Evolutionary conservation across 2,888 invertebrate genomes (phyloP).

Genomic region (Iselma pallidipennis): DNA sequence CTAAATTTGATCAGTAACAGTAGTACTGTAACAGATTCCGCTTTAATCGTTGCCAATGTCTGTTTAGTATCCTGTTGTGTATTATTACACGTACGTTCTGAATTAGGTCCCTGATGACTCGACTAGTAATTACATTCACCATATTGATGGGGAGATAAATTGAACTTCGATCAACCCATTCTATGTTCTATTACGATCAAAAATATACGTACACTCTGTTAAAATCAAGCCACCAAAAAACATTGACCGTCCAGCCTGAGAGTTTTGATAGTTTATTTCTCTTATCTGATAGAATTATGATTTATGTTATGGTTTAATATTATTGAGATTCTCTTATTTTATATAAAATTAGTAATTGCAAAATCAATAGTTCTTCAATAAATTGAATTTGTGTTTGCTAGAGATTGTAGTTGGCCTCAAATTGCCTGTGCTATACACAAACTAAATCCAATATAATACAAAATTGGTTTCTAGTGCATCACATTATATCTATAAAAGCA

Average conservation of each 20-base stretch:
- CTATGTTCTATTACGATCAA: constrained; percentile 36
- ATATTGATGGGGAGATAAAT: constrained; percentile 49
- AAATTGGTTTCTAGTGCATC: too few relatives aligned
- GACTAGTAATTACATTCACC: constrained; percentile 45
- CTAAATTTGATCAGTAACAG: too few relatives aligned
- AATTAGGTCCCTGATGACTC: constrained; percentile 35
- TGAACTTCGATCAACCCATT: constrained; percentile 45
- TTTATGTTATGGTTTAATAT: too few relatives aligned
- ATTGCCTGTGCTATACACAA: too few relatives aligned
- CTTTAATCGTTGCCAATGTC: constrained; percentile 13
- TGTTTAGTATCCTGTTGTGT: constrained; percentile 32
- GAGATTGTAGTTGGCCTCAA: too few relatives aligned
- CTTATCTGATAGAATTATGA: neutral
- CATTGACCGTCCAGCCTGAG: neutral
- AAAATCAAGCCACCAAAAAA: neutral
- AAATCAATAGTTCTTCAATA: too few relatives aligned
- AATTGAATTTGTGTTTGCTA: too few relatives aligned
- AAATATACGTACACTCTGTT: constrained; percentile 27
- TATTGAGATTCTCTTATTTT: too few relatives aligned
- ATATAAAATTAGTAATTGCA: too few relatives aligned
- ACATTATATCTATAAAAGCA: too few relatives aligned
- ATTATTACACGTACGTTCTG: constrained; percentile 32
- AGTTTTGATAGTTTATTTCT: neutral
- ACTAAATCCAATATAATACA: too few relatives aligned
- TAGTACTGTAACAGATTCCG: too few relatives aligned